Conservation (phyloP, 2,113 vertebrate species). For the Mellivora capensis region DNA sequence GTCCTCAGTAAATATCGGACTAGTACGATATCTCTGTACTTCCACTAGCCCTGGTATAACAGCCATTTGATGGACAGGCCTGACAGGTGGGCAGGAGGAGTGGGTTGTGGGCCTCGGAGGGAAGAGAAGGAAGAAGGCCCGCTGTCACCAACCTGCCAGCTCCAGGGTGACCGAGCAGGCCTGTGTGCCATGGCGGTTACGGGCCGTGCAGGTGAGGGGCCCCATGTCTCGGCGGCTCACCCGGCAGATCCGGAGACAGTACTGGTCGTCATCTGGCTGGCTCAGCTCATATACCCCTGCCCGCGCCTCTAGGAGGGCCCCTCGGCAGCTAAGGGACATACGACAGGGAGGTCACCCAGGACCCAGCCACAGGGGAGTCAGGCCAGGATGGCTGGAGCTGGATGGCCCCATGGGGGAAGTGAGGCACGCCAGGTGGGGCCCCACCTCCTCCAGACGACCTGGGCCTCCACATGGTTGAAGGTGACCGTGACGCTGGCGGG, state of each 20-base stretch:
- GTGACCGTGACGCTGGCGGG: slow-evolving; percentile 89
- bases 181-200: slow-evolving; percentile 89
- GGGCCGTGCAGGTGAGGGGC: slow-evolving; percentile 88
- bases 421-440: background rate
- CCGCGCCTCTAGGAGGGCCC: slow-evolving; percentile 82
- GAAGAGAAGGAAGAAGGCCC: background rate
- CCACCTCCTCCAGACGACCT: slow-evolving; percentile 92
- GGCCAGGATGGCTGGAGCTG: background rate
- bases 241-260: slow-evolving; percentile 87
- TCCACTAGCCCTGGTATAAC: background rate
- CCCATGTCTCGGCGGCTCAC: slow-evolving; percentile 87
- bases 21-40: background rate
- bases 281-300: slow-evolving; percentile 87
- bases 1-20: background rate
- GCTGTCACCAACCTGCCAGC: slow-evolving; percentile 87
- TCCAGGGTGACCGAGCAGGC: slow-evolving; percentile 87
- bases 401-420: background rate
- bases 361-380: background rate
- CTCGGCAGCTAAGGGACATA: slow-evolving; percentile 80
- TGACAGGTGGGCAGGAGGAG: background rate
- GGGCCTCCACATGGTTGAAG: slow-evolving; percentile 93
- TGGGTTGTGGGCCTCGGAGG: background rate
- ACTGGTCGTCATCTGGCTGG: slow-evolving; percentile 94
- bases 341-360: background rate
- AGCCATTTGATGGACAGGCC: background rate